Conservation (phyloP, 2,797 vertebrate genomes). For the Carcharodon carcharias region DNA sequence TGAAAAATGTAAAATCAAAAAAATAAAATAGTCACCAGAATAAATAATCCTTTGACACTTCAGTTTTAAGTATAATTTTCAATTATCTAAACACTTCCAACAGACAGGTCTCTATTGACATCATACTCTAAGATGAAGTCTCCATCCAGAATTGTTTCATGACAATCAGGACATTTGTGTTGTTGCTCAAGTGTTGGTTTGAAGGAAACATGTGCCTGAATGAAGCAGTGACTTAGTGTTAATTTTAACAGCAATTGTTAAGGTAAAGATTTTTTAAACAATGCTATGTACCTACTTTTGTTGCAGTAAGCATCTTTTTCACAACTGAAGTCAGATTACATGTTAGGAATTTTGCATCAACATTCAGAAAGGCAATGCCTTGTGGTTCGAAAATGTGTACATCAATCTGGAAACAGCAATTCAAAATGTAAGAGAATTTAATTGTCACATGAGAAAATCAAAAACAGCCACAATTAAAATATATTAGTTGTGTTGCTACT, state of each 20-base stretch:
- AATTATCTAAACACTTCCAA: constrained; percentile 58
- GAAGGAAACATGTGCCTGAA: constrained; percentile 59
- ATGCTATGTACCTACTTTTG: constrained; percentile 48
- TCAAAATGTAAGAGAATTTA: background rate
- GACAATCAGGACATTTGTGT: constrained; percentile 54
- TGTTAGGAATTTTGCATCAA: constrained; percentile 56
- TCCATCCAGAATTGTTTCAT: constrained; percentile 57
- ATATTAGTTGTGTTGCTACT: background rate
- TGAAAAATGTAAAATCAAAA: constrained; percentile 39
- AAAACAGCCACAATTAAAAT: background rate
- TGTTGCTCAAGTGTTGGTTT: constrained; percentile 60
- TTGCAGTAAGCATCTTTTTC: constrained; percentile 46
- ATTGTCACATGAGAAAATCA: background rate
- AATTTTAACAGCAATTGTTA: background rate
- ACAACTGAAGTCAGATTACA: constrained; percentile 51
- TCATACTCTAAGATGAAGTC: constrained; percentile 63
- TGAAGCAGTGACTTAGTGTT: constrained; percentile 28
- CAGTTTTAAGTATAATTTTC: background rate
- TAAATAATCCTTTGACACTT: background rate
- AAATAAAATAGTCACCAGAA: background rate
- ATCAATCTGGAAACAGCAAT: constrained; percentile 52
- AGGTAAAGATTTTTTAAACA: background rate
- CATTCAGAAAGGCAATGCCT: constrained; percentile 51
- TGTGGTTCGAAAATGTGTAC: constrained; percentile 58
- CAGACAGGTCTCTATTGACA: constrained; percentile 51